Evolutionary conservation across 2,113 vertebrate species (phyloP).

Genomic region (Neotragus pygmaeus): DNA sequence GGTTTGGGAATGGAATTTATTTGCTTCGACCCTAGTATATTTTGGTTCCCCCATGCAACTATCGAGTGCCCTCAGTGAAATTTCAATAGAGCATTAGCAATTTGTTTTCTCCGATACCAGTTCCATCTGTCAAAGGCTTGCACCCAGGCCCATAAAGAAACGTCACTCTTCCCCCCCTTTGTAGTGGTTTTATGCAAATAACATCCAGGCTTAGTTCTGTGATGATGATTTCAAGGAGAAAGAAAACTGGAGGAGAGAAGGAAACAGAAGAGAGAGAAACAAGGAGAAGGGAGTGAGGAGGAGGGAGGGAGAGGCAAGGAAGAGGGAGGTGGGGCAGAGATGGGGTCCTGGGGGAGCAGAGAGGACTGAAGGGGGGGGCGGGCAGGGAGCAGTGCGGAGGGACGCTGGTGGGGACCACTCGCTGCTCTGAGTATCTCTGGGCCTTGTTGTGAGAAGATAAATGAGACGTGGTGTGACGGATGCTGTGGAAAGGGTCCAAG

Average conservation of each 20-base stretch:
- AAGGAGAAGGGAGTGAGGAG: not conserved
- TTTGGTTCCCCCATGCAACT: not conserved
- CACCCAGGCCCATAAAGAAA: not conserved
- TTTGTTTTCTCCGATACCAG: not conserved
- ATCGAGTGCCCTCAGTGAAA: not conserved
- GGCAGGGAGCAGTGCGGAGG: not conserved
- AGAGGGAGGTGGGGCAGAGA: not conserved
- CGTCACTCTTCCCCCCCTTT: not conserved
- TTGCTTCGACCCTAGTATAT: not conserved
- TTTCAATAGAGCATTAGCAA: not conserved
- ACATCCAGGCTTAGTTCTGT: not conserved
- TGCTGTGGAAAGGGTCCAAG: rapidly evolving
- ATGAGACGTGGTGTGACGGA: rapidly evolving
- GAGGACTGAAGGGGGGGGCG: not conserved
- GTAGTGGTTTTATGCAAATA: slow-evolving; percentile 26
- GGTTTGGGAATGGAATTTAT: slow-evolving; percentile 12
- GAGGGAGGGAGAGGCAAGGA: rapidly evolving
- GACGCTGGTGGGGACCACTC: rapidly evolving
- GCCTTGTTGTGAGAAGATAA: too few relatives aligned
- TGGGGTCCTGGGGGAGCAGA: not conserved
- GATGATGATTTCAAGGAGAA: not conserved
- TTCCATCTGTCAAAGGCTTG: slow-evolving; percentile 19
- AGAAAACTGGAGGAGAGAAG: not conserved
- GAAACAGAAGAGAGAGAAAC: not conserved
- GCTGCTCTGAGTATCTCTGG: not conserved